These are phyloP conservation scores for Crossoptilon crossoptilon DNA, from an alignment of 2,797 vertebrate genomes.

Conservation along the genomic window DNA sequence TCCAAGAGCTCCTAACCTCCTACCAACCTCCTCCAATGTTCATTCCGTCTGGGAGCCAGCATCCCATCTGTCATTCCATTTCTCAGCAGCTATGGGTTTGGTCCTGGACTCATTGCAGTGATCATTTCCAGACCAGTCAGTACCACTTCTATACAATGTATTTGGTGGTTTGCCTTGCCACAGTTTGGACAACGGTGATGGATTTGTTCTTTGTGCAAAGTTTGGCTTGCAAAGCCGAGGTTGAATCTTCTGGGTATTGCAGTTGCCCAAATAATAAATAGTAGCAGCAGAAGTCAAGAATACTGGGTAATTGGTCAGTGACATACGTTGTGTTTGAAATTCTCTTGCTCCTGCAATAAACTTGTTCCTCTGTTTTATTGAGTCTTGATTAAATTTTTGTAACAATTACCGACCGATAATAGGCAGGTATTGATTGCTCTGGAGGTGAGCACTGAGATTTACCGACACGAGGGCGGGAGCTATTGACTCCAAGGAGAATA, in stretches of 20 bases:
- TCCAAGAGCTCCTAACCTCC: background rate
- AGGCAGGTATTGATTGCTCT: conserved; percentile 60
- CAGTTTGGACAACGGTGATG: background rate
- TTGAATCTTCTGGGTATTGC: background rate
- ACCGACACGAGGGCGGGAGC: background rate
- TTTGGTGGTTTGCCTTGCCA: background rate
- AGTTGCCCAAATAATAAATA: conserved; percentile 17
- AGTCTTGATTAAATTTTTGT: conserved; percentile 71
- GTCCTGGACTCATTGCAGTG: background rate
- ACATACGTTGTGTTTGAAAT: background rate
- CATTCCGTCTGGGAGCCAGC: background rate
- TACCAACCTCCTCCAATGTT: accelerated
- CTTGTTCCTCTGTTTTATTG: conserved; percentile 57
- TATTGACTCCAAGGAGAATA: conserved; percentile 41
- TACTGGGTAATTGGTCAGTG: background rate
- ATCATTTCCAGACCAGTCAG: background rate
- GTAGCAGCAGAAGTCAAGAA: background rate
- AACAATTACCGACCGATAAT: conserved; percentile 68
- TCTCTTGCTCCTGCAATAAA: background rate
- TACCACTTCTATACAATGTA: accelerated
- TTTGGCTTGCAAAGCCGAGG: background rate
- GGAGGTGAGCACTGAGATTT: conserved; percentile 57
- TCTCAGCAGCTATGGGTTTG: background rate
- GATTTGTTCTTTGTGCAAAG: background rate
- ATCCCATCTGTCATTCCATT: background rate